Base-by-base conservation (phyloP, 2,797 vertebrate species). In the Choloepus didactylus region DNA sequence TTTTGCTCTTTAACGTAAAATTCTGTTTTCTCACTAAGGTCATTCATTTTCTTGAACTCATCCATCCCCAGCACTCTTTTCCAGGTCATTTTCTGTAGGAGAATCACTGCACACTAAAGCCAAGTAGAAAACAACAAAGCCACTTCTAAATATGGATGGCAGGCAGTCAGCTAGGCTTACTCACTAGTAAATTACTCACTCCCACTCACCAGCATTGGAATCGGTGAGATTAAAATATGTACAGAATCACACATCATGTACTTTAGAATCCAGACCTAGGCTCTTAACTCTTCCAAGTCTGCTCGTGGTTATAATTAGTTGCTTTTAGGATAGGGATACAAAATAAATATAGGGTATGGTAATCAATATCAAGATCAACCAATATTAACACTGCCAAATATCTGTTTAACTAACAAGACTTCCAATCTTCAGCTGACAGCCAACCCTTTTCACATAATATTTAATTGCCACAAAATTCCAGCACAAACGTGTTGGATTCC, bases 401-500 rank as follows among this genome's bases (percentile, higher is more conserved):
- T 49, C 69, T 80, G n/a, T 84, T 84, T 91, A 92, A 67, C 56
- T 87, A 81, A 75, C 19, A 90, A 81, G 87, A 83, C 51, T 66
- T 77, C 72, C 44, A 51, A 56, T 95, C 81, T 96, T 93, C 89
- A 87, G 92, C 89, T 62, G 72, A 75, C 88, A 87, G 76, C 82
- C 95, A 97, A 76, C 56, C 95, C 91, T 89, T 79, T 96, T 96
- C 79, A 70, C 77, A 79, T 94, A 89, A 89, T 90, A 88, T 94
- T 96, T 94, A 95, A 95, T 93, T 87, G 90, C 76, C 6, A 29
- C 91, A 95, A 87, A 96, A 82, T 95, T 92, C 91, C 82, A 25
- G 38, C 72, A 90, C 73, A 80, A 62, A 94, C 54, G 67, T 88
- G 77, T 62, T 60, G 31, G 87, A 89, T 77, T 96, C 73, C 80